A percentile compares a stretch with the other conserved stretches of the same genome.
phyloP scores from a whole-genome alignment of 2,888 invertebrate species.

The Drosophila limbata region DNA sequence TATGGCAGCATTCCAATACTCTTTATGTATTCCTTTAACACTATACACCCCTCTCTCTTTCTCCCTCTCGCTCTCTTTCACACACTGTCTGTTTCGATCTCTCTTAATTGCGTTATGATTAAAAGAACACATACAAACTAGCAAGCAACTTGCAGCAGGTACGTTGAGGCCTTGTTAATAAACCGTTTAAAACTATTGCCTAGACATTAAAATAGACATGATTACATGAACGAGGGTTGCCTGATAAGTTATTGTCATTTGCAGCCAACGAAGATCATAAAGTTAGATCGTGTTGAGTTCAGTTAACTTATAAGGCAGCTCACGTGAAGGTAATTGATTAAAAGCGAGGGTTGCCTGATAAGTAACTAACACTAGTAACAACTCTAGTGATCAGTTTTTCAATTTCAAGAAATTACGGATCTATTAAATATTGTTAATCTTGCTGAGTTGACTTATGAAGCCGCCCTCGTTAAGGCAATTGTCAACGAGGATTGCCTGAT shows the following conservation, averaged over 20 bases:
- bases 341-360: background rate
- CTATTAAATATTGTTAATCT: background rate
- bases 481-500: conserved; percentile 8
- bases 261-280: background rate
- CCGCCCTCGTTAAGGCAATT: conserved; percentile 12
- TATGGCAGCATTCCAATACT: conserved; percentile 64
- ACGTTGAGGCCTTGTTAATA: conserved; percentile 82
- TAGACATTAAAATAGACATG: conserved; percentile 54
- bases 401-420: too few species aligned
- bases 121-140: conserved; percentile 81
- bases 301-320: conserved; percentile 9
- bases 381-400: background rate
- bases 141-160: conserved; percentile 84
- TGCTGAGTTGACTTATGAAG: background rate
- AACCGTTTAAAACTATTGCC: conserved; percentile 71
- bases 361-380: background rate
- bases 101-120: conserved; percentile 35
- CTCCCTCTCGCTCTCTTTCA: conserved; percentile 3
- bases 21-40: conserved; percentile 37
- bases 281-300: background rate
- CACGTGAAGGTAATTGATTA: background rate
- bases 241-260: background rate
- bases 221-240: conserved; percentile 21
- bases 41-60: background rate
- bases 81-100: conserved; percentile 4